Evolutionary conservation across 2,888 invertebrate genomes (phyloP), one percentile per base, ranked within the genome.

Genomic region (Cepaea hortensis): DNA sequence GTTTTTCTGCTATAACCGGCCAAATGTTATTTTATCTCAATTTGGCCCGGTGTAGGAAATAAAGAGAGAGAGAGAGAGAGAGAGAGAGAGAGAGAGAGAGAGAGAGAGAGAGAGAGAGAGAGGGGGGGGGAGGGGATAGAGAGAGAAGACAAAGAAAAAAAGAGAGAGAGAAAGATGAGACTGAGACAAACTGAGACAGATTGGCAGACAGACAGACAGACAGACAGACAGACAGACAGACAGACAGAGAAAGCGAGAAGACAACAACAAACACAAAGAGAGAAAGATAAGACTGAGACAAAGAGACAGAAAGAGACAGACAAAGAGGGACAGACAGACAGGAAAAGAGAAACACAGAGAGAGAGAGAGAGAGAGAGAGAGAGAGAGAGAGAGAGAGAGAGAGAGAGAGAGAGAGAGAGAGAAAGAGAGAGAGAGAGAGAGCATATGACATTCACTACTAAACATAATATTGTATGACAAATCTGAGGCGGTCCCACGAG

Each of bases 81-180:
- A 82, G 6, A 72, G 73, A 82, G 6, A 72, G 50, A 82, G n/a
- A 82, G 82, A 82, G 20, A 61, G 83, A 75, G 20, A 61, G 75
- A 83, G 11, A 83, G 83, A 61, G 11, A 75, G 83, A 23, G 20
- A 75, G 75, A 23, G 35, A 35, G 70, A n/a, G n/a, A 23, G 55
- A 48, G 20, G 7, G 48, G 77, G 20, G 20, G 77, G 77, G 61
- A n/a, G 77, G 15, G 35, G 35, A 84, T 20, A 62, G 18, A 84
- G 20, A 62, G 48, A 79, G 77, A 75, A n/a, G 35, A 84, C 55
- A 72, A 18, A 84, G 61, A 48, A 13, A 84, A 62, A 48, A 18
- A 81, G 70, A n/a, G 0, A 81, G 62, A 48, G n/a, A 82, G 72
- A 55, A 55, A 35, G 35, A 35, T 35, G 35, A 35, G 35, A 0